Evolutionary conservation across 2,797 vertebrate species (phyloP), one percentile per base, ranked within the genome.

Genomic region (Pelobates cultripes): DNA sequence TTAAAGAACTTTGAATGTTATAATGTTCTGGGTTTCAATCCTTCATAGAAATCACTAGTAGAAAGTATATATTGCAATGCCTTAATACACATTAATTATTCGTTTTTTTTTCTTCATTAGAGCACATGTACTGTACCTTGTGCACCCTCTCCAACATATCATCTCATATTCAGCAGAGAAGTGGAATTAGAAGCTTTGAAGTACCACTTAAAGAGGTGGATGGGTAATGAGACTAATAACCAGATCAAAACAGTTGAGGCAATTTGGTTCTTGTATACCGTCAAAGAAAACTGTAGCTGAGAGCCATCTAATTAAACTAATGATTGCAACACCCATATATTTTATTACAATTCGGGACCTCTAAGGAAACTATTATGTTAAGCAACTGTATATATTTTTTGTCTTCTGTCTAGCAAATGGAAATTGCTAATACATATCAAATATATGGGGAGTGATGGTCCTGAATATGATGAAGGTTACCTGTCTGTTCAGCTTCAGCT

Each of bases 181-280:
- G 78, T 47, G 44, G 64, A 87, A 86, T 67, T 70, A 81, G 71
- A 74, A 85, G 87, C 80, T 89, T 90, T 84, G 87, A 86, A 86
- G 89, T 88, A 82, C 86, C 87, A 88, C 83, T 88, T 87, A 74
- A 81, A 0, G 78, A 90, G 84, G 77, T 89, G 79, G 87, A 79
- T 89, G 86, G 88, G 78, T 92, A 88, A 86, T 88, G 86, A 86
- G 79, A 75, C 85, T 88, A 63, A 82, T 87, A 86, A 88, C 83
- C 78, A 87, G 87, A 90, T 90, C 85, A 89, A 91, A 91, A 89
- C 87, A 87, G 84, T 83, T 84, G 79, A 83, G 88, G 85, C 87
- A 88, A 89, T 85, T 87, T 66, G 84, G 83, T 87, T 84, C 68
- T 75, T 66, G 57, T 67, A 83, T 86, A 86, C 60, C 86, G 84